Conservation (phyloP, 2,888 invertebrate genomes). For the Nomada hirtipes region DNA sequence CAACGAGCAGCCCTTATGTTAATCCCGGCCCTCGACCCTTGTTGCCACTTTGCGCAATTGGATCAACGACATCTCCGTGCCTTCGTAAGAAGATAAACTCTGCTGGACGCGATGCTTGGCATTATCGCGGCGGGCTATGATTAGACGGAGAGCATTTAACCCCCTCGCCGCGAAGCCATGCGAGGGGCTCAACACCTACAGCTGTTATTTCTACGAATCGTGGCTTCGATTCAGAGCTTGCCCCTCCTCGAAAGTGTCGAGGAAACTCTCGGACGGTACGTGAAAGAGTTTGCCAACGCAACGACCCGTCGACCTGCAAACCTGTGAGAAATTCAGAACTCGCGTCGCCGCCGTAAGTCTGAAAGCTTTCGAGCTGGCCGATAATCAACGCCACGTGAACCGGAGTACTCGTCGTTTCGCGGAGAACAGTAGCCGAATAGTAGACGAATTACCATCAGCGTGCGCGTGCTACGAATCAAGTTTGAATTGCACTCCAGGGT, state of each 20-base stretch:
- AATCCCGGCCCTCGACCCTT: background rate
- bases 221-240: too few relatives aligned
- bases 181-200: too few relatives aligned
- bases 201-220: too few relatives aligned
- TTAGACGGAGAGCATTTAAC: background rate
- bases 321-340: slow-evolving; percentile 49
- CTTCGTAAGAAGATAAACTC: slow-evolving; percentile 3
- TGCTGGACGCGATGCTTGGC: background rate
- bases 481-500: too few relatives aligned
- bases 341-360: slow-evolving; percentile 21
- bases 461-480: too few relatives aligned
- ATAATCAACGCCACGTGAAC: slow-evolving; percentile 21
- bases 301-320: slow-evolving; percentile 39
- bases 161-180: too few relatives aligned
- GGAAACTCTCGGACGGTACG: slow-evolving; percentile 19
- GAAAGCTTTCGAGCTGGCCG: slow-evolving; percentile 16
- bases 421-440: too few relatives aligned
- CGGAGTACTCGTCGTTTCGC: too few relatives aligned
- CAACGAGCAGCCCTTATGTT: too few relatives aligned
- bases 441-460: background rate
- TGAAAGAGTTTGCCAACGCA: background rate
- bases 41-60: slow-evolving; percentile 9
- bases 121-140: background rate
- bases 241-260: slow-evolving; percentile 2
- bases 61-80: slow-evolving; percentile 1